Percentiles rank a stretch among this genome's conserved stretches.
phyloP scores from a whole-genome alignment of 2,797 vertebrate genomes.

The Moxostoma hubbsi region DNA sequence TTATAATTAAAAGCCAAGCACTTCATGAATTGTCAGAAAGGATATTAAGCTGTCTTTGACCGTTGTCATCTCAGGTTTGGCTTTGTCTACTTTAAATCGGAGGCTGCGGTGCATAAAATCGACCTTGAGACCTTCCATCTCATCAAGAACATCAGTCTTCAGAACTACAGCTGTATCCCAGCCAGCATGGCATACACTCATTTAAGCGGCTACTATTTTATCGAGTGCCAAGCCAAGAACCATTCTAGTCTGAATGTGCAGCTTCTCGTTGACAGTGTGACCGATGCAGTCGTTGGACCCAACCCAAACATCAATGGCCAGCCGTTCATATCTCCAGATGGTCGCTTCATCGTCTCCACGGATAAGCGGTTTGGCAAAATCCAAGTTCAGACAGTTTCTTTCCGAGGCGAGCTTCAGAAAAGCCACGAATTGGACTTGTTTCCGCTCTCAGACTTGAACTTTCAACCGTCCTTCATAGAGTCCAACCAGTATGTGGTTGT shows the following conservation, averaged over 20 bases:
- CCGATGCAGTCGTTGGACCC: constrained; percentile 83
- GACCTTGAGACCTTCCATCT: constrained; percentile 91
- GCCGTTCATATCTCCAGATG: constrained; percentile 85
- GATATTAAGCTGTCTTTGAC: constrained; percentile 72
- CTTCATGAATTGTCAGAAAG: constrained; percentile 63
- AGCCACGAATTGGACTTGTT: constrained; percentile 74
- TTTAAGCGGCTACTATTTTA: constrained; percentile 89
- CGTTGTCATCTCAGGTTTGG: constrained; percentile 84
- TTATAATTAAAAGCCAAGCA: constrained; percentile 66
- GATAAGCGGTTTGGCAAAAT: constrained; percentile 74
- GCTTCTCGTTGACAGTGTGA: constrained; percentile 90
- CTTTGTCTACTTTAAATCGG: constrained; percentile 88
- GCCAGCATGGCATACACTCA: constrained; percentile 92
- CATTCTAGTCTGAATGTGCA: constrained; percentile 65
- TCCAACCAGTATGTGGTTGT: constrained; percentile 86
- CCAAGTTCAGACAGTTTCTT: constrained; percentile 84
- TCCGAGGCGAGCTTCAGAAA: constrained; percentile 82
- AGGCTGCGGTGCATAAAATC: constrained; percentile 86
- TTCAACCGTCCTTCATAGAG: constrained; percentile 88
- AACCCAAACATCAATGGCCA: constrained; percentile 79
- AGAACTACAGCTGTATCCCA: constrained; percentile 82
- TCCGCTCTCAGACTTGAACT: constrained; percentile 84
- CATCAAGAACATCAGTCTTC: constrained; percentile 88
- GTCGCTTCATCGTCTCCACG: constrained; percentile 84
- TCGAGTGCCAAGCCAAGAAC: constrained; percentile 80